These are phyloP conservation scores for Ammodytes dubius DNA, from an alignment of 2,113 vertebrate species.

Conservation along the genomic window DNA sequence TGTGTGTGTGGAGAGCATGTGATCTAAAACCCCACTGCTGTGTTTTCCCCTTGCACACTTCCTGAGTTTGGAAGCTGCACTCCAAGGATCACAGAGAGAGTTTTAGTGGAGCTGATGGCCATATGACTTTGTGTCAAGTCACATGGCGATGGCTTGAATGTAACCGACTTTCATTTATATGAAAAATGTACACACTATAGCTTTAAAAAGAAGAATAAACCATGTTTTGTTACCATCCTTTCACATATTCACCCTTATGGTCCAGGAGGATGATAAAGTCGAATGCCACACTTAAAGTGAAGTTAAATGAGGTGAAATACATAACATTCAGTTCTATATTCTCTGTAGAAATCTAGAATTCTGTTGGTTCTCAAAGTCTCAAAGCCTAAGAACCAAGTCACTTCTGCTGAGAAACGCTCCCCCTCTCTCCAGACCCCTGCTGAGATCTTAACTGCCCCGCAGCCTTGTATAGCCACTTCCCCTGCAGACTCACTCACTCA, in stretches of 20 bases:
- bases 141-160: too few species aligned
- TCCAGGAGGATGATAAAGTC: conserved; percentile 49
- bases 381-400: background rate
- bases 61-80: background rate
- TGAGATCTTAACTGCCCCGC: background rate
- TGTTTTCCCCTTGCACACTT: background rate
- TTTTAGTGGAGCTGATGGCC: too few species aligned
- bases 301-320: too few species aligned
- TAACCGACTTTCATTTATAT: too few species aligned
- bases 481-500: conserved; percentile 24
- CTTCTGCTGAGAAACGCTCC: background rate
- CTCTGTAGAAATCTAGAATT: too few species aligned
- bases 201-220: background rate
- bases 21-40: background rate
- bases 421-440: conserved; percentile 1
- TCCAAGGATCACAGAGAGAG: too few species aligned
- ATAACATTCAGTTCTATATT: too few species aligned
- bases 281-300: background rate
- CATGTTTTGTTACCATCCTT: background rate
- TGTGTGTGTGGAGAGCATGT: background rate
- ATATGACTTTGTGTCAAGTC: too few species aligned
- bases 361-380: background rate
- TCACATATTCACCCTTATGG: background rate
- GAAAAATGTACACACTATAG: too few species aligned
- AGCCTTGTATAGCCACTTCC: background rate